These are phyloP conservation scores for Acleris holmiana DNA, from an alignment of 2,888 invertebrate genomes.

Conservation along the genomic window DNA sequence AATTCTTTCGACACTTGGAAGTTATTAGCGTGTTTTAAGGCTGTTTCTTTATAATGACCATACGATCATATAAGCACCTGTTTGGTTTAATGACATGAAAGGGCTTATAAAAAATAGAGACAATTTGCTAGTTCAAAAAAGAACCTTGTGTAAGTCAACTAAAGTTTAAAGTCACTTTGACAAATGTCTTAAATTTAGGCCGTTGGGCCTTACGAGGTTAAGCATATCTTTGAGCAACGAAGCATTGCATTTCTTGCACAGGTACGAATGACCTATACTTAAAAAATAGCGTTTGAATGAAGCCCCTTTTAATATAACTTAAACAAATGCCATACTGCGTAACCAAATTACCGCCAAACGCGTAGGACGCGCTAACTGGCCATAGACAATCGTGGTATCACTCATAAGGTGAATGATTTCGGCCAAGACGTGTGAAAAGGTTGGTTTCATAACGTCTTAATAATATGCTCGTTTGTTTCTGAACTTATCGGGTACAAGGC, in stretches of 20 bases:
- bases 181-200: too few species aligned
- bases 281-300: background rate
- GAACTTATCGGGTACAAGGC: slow-evolving; percentile 6
- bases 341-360: slow-evolving; percentile 1
- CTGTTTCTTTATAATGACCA: too few species aligned
- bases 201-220: too few species aligned
- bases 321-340: slow-evolving; percentile 1
- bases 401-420: slow-evolving; percentile 59
- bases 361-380: background rate
- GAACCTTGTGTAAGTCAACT: too few species aligned
- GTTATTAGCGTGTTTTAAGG: slow-evolving; percentile 4
- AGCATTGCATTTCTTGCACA: too few species aligned
- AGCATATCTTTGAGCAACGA: too few species aligned
- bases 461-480: slow-evolving; percentile 42
- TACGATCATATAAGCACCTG: too few species aligned
- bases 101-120: too few species aligned
- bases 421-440: slow-evolving; percentile 57
- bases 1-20: slow-evolving; percentile 17
- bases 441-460: slow-evolving; percentile 58
- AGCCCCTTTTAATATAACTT: background rate
- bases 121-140: too few species aligned
- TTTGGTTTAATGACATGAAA: too few species aligned
- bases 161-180: too few species aligned
- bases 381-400: slow-evolving; percentile 34
- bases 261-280: background rate